Evolutionary conservation across 2,888 invertebrate species (phyloP).

Genomic region (Platycheirus rosarum): DNA sequence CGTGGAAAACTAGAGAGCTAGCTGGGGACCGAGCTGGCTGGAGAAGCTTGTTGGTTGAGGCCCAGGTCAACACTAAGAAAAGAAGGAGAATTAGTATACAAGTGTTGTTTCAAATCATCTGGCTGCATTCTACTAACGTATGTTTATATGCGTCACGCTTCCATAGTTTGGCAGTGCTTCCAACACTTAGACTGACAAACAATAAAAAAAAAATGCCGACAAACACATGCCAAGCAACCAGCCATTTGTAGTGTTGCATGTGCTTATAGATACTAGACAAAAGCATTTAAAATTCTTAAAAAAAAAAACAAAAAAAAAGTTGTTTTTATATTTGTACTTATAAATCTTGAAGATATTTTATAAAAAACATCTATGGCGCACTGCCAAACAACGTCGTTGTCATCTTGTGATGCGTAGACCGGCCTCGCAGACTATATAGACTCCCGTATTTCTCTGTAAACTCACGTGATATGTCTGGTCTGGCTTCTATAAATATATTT

Average conservation of each 20-base stretch:
- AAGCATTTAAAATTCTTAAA: not conserved
- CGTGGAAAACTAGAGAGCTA: too few relatives aligned
- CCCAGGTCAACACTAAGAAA: too few relatives aligned
- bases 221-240: not conserved
- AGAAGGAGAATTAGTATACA: too few relatives aligned
- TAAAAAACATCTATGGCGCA: slow-evolving; percentile 17
- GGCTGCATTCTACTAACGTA: too few relatives aligned
- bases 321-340: not conserved
- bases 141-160: too few relatives aligned
- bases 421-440: not conserved
- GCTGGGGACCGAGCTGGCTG: too few relatives aligned
- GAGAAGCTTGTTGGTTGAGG: too few relatives aligned
- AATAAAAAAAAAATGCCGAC: not conserved
- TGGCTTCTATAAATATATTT: slow-evolving; percentile 31
- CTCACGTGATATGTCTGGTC: slow-evolving; percentile 23
- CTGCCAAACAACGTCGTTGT: slow-evolving; percentile 21
- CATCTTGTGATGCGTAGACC: slow-evolving; percentile 27
- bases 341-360: not conserved
- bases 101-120: too few relatives aligned
- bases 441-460: slow-evolving; percentile 16
- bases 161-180: too few relatives aligned
- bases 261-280: not conserved
- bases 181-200: too few relatives aligned
- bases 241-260: not conserved
- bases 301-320: not conserved